phyloP scores from a whole-genome alignment of 1,140 invertebrate genomes.

The Apis cerana region DNA sequence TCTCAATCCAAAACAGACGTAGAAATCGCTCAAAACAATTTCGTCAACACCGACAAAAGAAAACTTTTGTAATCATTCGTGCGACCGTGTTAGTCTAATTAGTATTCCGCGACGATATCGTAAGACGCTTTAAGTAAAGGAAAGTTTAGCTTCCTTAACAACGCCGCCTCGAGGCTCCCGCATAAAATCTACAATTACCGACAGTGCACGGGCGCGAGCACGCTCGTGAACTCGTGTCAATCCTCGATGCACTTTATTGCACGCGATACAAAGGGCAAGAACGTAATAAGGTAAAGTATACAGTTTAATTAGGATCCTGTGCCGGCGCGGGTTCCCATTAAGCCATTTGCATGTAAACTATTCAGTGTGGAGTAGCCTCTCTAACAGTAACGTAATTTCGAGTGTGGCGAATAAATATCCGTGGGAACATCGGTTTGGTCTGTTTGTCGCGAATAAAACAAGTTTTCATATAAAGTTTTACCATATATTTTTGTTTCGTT shows the following conservation, averaged over 20 bases:
- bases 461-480: neutral
- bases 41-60: neutral
- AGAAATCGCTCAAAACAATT: too few species aligned
- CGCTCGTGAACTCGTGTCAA: conserved; percentile 11
- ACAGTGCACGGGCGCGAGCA: neutral
- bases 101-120: conserved; percentile 21
- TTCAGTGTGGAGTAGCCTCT: neutral
- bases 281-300: conserved; percentile 42
- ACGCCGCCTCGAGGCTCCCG: neutral
- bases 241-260: conserved; percentile 24
- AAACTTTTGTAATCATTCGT: conserved; percentile 24
- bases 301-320: conserved; percentile 37
- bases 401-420: conserved; percentile 6
- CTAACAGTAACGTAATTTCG: conserved; percentile 26
- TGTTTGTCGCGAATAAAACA: neutral
- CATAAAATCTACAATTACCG: conserved; percentile 32
- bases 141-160: conserved; percentile 38
- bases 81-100: conserved; percentile 27
- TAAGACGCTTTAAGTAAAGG: conserved; percentile 33
- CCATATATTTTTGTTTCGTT: neutral
- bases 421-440: neutral
- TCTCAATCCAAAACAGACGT: neutral
- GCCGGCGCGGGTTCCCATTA: conserved; percentile 15
- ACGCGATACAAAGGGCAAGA: conserved; percentile 39
- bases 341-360: conserved; percentile 37